Base-by-base conservation (phyloP, 2,888 invertebrate species). In the Hedychridium roseum region DNA sequence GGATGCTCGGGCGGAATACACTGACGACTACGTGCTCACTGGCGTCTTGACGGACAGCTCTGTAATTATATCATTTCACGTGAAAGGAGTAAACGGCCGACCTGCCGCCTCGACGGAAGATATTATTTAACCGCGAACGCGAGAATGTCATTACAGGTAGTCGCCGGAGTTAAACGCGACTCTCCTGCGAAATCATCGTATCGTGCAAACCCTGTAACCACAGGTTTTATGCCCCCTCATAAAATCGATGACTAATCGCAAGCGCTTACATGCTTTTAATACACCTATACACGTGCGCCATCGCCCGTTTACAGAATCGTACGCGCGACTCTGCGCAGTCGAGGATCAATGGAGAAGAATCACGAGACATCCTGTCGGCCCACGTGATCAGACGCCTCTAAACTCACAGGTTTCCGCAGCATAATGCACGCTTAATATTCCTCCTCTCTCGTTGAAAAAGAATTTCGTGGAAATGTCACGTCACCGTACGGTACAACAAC, bases 21-120 rank as follows among this genome's bases (percentile, higher is more conserved):
- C n/a, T n/a, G n/a, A n/a, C n/a, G n/a, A n/a, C n/a, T n/a, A n/a
- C n/a, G n/a, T n/a, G 26, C 31, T 28, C 18, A 48, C 34, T 32
- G 23, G 44, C 39, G 40, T 43, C 40, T 50, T 53, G 41, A 36
- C 39, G 34, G 42, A 39, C 57, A 52, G 42, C 47, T 41, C 42
- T 60, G 45, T 60, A 54, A 67, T 68, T 68, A 67, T 62, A 51
- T 56, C 57, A 55, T 67, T 66, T 51, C 47, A 23, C 18, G 6
- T 23, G 54, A 36, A 46, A 45, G 46, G 49, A 46, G 37, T 51
- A 55, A 60, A 54, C 48, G 41, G 26, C 23, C 23, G 55, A 44
- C 46, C 52, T 38, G 44, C 27, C 43, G 17, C 11, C 31, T 51
- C 18, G 53, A 50, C 59, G 53, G 59, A 56, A 52, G 57, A 60